Evolutionary conservation across 2,113 vertebrate species (phyloP).

Genomic region (Crotalus viridis): DNA sequence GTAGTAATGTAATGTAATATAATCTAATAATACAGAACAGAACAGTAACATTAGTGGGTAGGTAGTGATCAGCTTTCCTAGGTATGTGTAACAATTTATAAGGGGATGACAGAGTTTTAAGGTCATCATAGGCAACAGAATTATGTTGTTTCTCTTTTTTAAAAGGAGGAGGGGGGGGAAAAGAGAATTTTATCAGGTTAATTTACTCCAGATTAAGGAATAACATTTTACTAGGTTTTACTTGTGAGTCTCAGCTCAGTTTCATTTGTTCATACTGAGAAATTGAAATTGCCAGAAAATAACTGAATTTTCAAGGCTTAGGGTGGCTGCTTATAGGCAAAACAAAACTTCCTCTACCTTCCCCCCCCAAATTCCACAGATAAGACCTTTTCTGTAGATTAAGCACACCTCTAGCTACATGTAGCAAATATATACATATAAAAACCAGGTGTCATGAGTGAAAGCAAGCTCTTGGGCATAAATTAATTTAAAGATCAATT

Average conservation of each 20-base stretch:
- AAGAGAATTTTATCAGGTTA: not conserved
- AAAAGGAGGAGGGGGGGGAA: not conserved
- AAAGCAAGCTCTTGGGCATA: slow-evolving; percentile 57
- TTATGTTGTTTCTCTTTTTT: slow-evolving; percentile 9
- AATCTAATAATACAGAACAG: not conserved
- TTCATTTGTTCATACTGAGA: slow-evolving; percentile 24
- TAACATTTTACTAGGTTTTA: not conserved
- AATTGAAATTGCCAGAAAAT: slow-evolving; percentile 14
- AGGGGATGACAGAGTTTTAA: slow-evolving; percentile 17
- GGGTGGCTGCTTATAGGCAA: not conserved
- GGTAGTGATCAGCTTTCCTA: not conserved
- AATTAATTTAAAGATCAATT: slow-evolving; percentile 60
- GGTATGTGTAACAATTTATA: not conserved
- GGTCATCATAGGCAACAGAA: not conserved
- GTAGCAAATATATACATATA: not conserved
- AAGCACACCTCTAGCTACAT: not conserved
- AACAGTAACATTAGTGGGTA: slow-evolving; percentile 10
- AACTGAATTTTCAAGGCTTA: slow-evolving; percentile 25
- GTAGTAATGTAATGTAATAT: too few relatives aligned
- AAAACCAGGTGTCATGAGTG: slow-evolving; percentile 46
- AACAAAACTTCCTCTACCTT: not conserved
- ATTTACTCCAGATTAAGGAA: not conserved
- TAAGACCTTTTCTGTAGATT: slow-evolving; percentile 9
- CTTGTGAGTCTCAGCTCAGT: slow-evolving; percentile 2
- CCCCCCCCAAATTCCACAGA: not conserved